These are phyloP conservation scores for Bradypodion ventrale DNA, from an alignment of 2,797 vertebrate genomes.

Conservation along the genomic window DNA sequence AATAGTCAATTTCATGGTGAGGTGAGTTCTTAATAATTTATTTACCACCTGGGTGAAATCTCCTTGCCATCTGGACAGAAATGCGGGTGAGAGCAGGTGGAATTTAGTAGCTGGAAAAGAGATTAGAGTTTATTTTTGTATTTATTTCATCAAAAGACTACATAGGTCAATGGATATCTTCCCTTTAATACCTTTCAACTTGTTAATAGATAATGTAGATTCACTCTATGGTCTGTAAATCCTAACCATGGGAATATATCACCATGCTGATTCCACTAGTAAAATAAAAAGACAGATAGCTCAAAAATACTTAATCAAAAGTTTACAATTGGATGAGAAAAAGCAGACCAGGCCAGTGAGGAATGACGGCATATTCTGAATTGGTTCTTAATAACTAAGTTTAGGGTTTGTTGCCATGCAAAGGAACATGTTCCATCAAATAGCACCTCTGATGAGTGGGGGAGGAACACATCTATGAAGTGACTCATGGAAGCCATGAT, in stretches of 20 bases:
- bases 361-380: neutral
- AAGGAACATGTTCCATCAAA: too few species aligned
- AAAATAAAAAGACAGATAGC: neutral
- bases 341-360: neutral
- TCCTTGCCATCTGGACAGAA: slow-evolving; percentile 83
- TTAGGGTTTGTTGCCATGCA: neutral
- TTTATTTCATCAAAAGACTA: slow-evolving; percentile 63
- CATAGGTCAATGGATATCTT: neutral
- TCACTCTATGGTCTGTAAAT: neutral
- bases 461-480: too few species aligned
- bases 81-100: slow-evolving; percentile 43
- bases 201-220: neutral
- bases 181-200: neutral
- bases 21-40: slow-evolving; percentile 88
- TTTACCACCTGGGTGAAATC: slow-evolving; percentile 86
- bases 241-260: neutral
- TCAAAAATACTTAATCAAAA: neutral
- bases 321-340: neutral
- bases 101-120: slow-evolving; percentile 79
- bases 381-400: neutral
- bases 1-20: slow-evolving; percentile 86
- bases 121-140: slow-evolving; percentile 78
- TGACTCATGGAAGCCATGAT: too few species aligned
- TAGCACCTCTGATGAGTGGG: too few species aligned
- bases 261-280: neutral